A percentile compares a stretch with the other conserved stretches of the same genome.
Evolutionary conservation across 2,113 vertebrate genomes (phyloP).

Genomic region (Callipepla californica): DNA sequence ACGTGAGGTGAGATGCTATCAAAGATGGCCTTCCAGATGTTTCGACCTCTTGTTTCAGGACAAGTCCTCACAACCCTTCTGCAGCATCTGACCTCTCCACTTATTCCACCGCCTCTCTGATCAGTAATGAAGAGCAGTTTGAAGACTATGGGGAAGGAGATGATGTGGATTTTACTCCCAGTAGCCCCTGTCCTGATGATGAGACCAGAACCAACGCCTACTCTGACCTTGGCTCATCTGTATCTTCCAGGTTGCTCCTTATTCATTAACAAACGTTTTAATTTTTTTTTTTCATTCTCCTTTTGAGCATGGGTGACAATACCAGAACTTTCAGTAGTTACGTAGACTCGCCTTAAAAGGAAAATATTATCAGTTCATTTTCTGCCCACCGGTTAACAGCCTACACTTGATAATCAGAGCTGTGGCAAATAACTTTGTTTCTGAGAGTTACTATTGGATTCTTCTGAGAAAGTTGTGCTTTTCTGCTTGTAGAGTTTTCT

Average conservation of each 20-base stretch:
- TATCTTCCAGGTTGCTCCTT: slow-evolving; percentile 89
- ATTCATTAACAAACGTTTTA: slow-evolving; percentile 11
- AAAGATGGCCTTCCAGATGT: slow-evolving; percentile 25
- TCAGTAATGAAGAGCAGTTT: slow-evolving; percentile 96
- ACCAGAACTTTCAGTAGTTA: background rate
- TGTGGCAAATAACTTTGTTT: background rate
- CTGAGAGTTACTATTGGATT: background rate
- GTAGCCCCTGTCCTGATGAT: slow-evolving; percentile 92
- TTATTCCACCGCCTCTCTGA: slow-evolving; percentile 91
- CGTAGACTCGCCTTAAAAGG: background rate
- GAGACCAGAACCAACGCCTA: slow-evolving; percentile 90
- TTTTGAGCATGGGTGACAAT: background rate
- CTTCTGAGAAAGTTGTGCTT: background rate
- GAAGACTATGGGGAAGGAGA: slow-evolving; percentile 97
- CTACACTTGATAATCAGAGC: background rate
- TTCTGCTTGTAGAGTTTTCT: background rate
- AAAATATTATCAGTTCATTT: background rate
- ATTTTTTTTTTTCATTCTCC: background rate
- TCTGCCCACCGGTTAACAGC: background rate
- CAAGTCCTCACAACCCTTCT: slow-evolving; percentile 83
- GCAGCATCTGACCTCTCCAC: slow-evolving; percentile 92
- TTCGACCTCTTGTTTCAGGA: slow-evolving; percentile 79
- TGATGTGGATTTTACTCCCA: slow-evolving; percentile 90
- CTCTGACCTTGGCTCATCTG: slow-evolving; percentile 95
- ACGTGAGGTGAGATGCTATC: background rate